phyloP scores from a whole-genome alignment of 1,140 invertebrate species.

The Asobara japonica region DNA sequence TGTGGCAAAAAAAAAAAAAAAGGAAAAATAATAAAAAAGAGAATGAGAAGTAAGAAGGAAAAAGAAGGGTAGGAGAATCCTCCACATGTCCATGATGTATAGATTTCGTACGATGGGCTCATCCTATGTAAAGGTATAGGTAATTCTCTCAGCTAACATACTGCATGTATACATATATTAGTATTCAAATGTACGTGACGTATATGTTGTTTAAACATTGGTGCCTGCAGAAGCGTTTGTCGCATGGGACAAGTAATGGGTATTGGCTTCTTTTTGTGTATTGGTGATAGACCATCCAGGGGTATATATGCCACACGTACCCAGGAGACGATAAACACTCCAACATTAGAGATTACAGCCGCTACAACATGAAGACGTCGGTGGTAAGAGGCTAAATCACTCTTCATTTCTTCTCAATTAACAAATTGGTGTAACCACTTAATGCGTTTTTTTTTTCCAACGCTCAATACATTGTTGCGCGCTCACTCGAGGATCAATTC shows the following conservation, averaged over 20 bases:
- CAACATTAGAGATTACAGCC: conserved; percentile 34
- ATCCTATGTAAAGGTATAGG: conserved; percentile 1
- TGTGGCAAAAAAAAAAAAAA: neutral
- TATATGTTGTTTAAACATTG: conserved; percentile 32
- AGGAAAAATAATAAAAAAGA: neutral
- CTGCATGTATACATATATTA: conserved; percentile 16
- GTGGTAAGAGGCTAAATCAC: conserved; percentile 33
- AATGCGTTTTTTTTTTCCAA: no score
- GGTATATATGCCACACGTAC: conserved; percentile 36
- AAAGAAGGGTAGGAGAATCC: neutral
- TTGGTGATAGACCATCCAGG: conserved; percentile 22
- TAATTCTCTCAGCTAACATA: neutral
- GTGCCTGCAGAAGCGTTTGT: neutral
- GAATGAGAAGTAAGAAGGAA: neutral
- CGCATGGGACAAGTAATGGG: conserved; percentile 1
- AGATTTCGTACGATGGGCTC: neutral
- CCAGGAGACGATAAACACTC: conserved; percentile 34
- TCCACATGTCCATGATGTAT: neutral
- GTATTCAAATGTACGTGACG: conserved; percentile 3
- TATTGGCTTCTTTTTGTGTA: conserved; percentile 17
- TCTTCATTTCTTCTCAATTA: neutral
- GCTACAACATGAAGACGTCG: conserved; percentile 36
- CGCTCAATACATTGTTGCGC: no score
- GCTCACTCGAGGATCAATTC: no score
- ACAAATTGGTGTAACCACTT: neutral